Percentiles rank a stretch among this genome's conserved stretches.
These are phyloP conservation scores for Trypoxylus dichotomus DNA, from an alignment of 1,140 invertebrate genomes.

Conservation along the genomic window DNA sequence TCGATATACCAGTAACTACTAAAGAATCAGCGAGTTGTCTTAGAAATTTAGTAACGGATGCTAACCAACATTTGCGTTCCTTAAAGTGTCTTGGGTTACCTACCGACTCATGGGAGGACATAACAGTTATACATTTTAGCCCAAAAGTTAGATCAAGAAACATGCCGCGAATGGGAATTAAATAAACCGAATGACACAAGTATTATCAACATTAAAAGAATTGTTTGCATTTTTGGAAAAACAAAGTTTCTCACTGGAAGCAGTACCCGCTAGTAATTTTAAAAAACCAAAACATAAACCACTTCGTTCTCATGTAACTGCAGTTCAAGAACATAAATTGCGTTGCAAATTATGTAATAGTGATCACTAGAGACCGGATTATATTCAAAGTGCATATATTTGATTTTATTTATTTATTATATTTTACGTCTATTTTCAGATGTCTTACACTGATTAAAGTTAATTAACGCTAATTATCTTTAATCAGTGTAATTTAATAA, in stretches of 20 bases:
- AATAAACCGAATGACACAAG: background rate
- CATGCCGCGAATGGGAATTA: slow-evolving; percentile 11
- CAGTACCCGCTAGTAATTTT: background rate
- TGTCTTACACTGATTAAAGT: no score
- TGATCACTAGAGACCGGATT: no score
- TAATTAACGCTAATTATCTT: no score
- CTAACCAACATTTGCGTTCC: background rate
- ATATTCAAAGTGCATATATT: no score
- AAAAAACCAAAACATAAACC: background rate
- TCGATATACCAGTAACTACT: slow-evolving; percentile 2
- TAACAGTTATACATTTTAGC: no score
- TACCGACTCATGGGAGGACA: background rate
- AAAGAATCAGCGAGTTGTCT: background rate
- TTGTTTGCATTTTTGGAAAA: background rate
- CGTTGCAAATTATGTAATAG: background rate
- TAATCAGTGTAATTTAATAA: no score
- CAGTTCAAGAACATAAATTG: background rate
- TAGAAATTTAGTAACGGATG: background rate
- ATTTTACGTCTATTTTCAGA: no score
- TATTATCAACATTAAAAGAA: background rate
- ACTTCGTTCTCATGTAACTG: background rate
- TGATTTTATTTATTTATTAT: no score
- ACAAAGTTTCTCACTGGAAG: background rate
- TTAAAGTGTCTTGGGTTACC: background rate
- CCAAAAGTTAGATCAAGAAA: no score